phyloP scores from a whole-genome alignment of 1,140 invertebrate genomes.

The Magallana angulata region DNA sequence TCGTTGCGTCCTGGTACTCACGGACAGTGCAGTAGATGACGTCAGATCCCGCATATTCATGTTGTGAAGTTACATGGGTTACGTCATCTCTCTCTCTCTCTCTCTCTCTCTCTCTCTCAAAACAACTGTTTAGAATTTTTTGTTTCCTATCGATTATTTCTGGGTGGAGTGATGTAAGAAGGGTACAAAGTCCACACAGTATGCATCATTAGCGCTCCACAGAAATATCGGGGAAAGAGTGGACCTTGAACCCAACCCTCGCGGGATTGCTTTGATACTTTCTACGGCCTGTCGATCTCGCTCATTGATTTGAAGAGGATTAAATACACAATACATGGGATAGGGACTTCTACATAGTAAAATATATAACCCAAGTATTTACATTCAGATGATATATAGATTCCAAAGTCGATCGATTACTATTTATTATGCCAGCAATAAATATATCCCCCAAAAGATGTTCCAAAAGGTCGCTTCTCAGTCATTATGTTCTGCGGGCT shows the following conservation, averaged over 20 bases:
- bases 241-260: conserved; percentile 16
- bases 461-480: no score
- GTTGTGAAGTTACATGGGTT: no score
- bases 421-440: no score
- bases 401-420: no score
- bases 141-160: no score
- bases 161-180: not conserved
- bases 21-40: no score
- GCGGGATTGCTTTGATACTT: not conserved
- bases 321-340: not conserved
- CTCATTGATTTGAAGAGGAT: not conserved
- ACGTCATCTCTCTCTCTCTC: not conserved
- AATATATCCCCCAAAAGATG: no score
- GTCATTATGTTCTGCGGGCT: no score
- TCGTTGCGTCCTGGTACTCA: no score
- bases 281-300: not conserved
- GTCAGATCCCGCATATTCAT: no score
- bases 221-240: not conserved
- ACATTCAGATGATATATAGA: no score
- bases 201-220: not conserved
- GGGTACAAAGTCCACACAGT: not conserved
- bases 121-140: not conserved
- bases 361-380: not conserved
- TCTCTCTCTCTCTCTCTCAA: not conserved
- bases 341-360: not conserved